These are phyloP conservation scores for Paramuricea clavata DNA, from an alignment of 92 coral and sea anemone genomes.

Conservation along the genomic window DNA sequence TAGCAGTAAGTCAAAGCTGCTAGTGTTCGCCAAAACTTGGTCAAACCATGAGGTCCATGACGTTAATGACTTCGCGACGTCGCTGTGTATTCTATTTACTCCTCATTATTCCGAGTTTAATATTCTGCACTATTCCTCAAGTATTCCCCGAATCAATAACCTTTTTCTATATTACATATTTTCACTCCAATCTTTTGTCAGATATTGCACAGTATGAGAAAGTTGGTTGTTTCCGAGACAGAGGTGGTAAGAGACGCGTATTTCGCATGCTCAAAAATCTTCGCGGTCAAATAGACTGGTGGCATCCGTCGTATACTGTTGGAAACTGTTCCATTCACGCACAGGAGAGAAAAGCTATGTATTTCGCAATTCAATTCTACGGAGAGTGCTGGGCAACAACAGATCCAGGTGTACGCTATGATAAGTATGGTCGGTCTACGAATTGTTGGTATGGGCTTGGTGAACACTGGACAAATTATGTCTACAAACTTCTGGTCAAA, in stretches of 20 bases:
- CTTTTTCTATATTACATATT: neutral
- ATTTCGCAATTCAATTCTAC: constrained; percentile 88
- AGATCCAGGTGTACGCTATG: constrained; percentile 9
- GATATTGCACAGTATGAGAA: neutral
- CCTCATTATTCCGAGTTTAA: too few species aligned
- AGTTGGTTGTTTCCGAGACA: neutral
- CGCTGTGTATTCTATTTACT: too few species aligned
- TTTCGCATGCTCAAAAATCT: neutral
- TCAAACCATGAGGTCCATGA: too few species aligned
- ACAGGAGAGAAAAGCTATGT: neutral
- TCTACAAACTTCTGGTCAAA: constrained; percentile 25
- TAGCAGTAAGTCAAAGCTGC: too few species aligned
- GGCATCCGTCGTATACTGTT: neutral
- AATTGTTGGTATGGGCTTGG: constrained; percentile 33
- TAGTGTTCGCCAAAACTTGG: too few species aligned
- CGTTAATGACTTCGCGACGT: too few species aligned
- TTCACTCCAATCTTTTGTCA: too few species aligned
- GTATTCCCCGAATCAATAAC: too few species aligned
- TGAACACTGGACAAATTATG: constrained; percentile 26
- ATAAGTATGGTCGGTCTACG: constrained; percentile 18
- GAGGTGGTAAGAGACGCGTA: neutral
- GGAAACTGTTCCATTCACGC: neutral
- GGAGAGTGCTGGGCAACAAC: constrained; percentile 88
- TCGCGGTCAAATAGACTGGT: neutral
- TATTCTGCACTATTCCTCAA: too few species aligned